These are phyloP conservation scores for Myotis davidii DNA, from an alignment of 2,113 vertebrate genomes.

Conservation along the genomic window DNA sequence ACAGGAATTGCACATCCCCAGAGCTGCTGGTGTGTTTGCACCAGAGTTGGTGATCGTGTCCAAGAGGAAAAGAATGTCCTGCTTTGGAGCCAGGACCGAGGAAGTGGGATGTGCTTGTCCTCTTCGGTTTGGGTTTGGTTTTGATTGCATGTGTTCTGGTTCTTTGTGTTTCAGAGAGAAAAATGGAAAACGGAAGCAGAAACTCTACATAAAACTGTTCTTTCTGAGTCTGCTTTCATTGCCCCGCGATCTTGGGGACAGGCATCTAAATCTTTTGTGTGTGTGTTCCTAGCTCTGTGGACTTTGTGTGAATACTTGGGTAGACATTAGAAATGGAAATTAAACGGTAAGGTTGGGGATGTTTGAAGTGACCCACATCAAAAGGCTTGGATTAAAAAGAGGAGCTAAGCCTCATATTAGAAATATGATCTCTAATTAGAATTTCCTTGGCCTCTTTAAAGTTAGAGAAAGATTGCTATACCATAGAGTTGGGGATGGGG, in stretches of 20 bases:
- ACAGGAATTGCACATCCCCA: neutral
- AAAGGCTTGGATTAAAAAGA: slow-evolving; percentile 18
- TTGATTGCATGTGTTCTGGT: neutral
- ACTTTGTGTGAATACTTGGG: neutral
- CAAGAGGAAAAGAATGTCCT: neutral
- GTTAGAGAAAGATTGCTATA: neutral
- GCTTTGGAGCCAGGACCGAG: neutral
- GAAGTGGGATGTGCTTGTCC: neutral
- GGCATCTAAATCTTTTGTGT: neutral
- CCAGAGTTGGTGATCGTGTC: neutral
- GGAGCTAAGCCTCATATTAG: neutral
- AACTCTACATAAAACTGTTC: neutral
- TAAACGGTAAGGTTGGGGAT: neutral
- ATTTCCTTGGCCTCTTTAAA: slow-evolving; percentile 47
- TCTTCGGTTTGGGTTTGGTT: neutral
- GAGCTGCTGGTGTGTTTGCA: neutral
- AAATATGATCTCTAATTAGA: slow-evolving; percentile 31
- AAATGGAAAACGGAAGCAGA: neutral
- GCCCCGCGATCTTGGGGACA: neutral
- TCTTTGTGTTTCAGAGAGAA: neutral
- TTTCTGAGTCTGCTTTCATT: neutral
- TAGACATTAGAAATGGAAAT: slow-evolving; percentile 55
- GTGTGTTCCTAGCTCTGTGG: neutral
- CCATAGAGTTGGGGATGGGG: neutral
- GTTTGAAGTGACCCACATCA: slow-evolving; percentile 21